Conservation (phyloP, 2,888 invertebrate species). For the Nemapogon koenigi region DNA sequence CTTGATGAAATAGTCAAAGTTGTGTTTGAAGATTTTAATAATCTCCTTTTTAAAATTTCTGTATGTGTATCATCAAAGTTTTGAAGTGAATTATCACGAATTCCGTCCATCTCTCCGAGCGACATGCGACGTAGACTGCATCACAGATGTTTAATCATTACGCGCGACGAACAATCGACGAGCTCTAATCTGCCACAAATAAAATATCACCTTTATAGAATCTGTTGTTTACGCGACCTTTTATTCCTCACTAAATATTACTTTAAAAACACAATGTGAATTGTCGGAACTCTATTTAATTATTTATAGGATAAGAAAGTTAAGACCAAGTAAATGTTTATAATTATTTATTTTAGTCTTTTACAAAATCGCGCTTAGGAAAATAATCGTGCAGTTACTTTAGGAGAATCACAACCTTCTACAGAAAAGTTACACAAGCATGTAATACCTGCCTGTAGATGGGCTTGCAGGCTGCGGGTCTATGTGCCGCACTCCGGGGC, state of each 20-base stretch:
- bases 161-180: slow-evolving; percentile 40
- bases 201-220: slow-evolving; percentile 49
- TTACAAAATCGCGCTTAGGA: slow-evolving; percentile 46
- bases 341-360: no score
- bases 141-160: slow-evolving; percentile 46
- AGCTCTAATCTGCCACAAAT: slow-evolving; percentile 54
- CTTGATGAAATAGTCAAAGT: slow-evolving; percentile 25
- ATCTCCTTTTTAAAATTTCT: slow-evolving; percentile 60
- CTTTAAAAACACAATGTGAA: no score
- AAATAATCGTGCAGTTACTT: slow-evolving; percentile 58
- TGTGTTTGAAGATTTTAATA: slow-evolving; percentile 45
- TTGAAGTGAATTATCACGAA: slow-evolving; percentile 58
- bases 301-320: no score
- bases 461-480: no score
- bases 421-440: slow-evolving; percentile 53
- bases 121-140: slow-evolving; percentile 38
- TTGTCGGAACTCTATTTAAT: no score
- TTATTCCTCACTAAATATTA: no score
- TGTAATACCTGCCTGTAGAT: no score
- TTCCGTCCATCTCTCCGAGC: slow-evolving; percentile 55
- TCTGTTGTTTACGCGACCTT: no score
- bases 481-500: no score
- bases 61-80: slow-evolving; percentile 58
- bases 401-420: slow-evolving; percentile 55
- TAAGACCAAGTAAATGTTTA: no score